phyloP scores from a whole-genome alignment of 2,888 invertebrate species.

The Uloborus plumipes region DNA sequence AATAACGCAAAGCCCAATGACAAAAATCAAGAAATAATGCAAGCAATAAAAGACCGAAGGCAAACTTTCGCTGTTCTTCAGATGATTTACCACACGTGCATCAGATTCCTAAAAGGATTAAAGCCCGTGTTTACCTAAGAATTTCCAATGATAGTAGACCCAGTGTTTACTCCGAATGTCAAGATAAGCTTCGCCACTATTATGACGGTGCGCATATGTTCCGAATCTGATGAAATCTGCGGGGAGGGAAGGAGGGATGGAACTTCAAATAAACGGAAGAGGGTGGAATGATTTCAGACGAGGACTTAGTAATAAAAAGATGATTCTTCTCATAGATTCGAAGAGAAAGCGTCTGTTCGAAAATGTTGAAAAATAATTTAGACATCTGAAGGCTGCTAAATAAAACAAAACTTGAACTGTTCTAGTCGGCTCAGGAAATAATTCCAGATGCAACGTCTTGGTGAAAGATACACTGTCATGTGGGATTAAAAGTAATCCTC shows the following conservation, averaged over 20 bases:
- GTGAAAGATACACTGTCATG: conserved; percentile 14
- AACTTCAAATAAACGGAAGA: too few relatives aligned
- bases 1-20: not conserved
- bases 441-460: conserved; percentile 36
- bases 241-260: not conserved
- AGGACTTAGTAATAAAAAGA: too few relatives aligned
- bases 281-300: too few relatives aligned
- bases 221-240: not conserved
- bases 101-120: conserved; percentile 42
- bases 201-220: conserved; percentile 31
- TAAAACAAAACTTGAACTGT: too few relatives aligned
- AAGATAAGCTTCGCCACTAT: conserved; percentile 31
- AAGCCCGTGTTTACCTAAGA: conserved; percentile 25
- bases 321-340: too few relatives aligned
- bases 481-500: too few relatives aligned
- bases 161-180: conserved; percentile 29
- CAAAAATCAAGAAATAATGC: not conserved
- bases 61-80: not conserved
- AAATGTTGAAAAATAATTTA: too few relatives aligned
- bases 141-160: conserved; percentile 7
- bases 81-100: conserved; percentile 24
- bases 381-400: too few relatives aligned
- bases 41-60: not conserved
- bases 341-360: too few relatives aligned
- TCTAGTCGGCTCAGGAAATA: conserved; percentile 6